Percentiles rank a stretch among this genome's conserved stretches.
These are phyloP conservation scores for Brachionus koreanus DNA, from an alignment of 1,140 invertebrate species.

Conservation along the genomic window DNA sequence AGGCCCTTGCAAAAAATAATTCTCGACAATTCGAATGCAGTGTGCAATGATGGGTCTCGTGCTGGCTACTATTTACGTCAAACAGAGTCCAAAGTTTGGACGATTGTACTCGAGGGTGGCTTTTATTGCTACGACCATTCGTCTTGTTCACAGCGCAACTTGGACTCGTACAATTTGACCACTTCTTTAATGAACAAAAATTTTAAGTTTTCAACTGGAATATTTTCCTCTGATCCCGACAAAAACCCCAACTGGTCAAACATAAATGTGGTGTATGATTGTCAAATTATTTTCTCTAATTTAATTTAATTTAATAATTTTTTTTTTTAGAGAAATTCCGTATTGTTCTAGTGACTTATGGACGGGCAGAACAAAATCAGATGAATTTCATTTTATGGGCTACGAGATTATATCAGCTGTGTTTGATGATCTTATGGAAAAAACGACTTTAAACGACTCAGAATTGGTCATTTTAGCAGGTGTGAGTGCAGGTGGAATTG, in stretches of 20 bases:
- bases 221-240: neutral
- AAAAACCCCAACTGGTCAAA: neutral
- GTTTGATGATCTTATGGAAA: neutral
- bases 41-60: constrained; percentile 19
- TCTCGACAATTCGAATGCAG: neutral
- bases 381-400: constrained; percentile 39
- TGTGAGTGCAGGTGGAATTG: constrained; percentile 37
- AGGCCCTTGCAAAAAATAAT: neutral
- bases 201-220: neutral
- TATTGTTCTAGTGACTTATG: constrained; percentile 42
- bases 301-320: neutral
- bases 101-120: neutral
- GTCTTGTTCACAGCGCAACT: neutral
- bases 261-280: constrained; percentile 6
- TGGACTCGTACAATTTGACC: constrained; percentile 27
- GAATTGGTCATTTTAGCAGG: constrained; percentile 2
- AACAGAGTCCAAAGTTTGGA: neutral
- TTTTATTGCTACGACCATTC: constrained; percentile 25
- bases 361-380: constrained; percentile 34
- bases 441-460: neutral
- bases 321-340: neutral
- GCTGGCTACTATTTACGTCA: constrained; percentile 17
- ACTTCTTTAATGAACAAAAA: neutral
- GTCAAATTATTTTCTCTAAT: neutral
- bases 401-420: neutral